Conservation (phyloP, 2,797 vertebrate genomes). For the Poecilia wingei region DNA sequence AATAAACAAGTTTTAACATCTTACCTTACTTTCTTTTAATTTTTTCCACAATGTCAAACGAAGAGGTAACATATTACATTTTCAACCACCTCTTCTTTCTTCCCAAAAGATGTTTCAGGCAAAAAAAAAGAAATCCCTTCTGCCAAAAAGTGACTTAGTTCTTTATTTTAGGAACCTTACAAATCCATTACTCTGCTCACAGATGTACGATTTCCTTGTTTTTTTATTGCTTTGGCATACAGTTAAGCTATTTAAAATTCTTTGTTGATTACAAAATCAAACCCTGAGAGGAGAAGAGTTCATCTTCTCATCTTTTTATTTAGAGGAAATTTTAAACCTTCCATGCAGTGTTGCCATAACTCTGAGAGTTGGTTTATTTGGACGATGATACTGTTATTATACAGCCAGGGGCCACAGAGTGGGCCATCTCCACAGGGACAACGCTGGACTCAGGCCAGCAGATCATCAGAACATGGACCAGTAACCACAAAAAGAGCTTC, state of each 20-base stretch:
- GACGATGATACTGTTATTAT: neutral
- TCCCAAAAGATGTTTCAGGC: too few species aligned
- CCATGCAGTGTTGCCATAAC: neutral
- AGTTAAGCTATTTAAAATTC: neutral
- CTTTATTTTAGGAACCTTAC: neutral
- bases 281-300: neutral
- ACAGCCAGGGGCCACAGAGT: slow-evolving; percentile 29
- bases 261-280: neutral
- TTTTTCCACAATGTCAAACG: neutral
- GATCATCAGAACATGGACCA: slow-evolving; percentile 62
- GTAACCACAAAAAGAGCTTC: slow-evolving; percentile 60
- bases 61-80: neutral
- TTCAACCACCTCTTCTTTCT: too few species aligned
- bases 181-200: neutral
- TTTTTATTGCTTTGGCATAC: neutral
- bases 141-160: too few species aligned
- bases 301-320: neutral
- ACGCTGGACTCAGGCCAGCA: slow-evolving; percentile 58
- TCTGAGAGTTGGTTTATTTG: neutral
- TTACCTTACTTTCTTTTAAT: neutral
- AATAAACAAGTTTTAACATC: neutral
- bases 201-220: neutral
- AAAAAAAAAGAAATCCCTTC: too few species aligned
- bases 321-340: neutral
- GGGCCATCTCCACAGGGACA: slow-evolving; percentile 26